A percentile compares a stretch with the other conserved stretches of the same genome.
These are phyloP conservation scores for Octomys mimax DNA, from an alignment of 2,797 vertebrate genomes.

Conservation along the genomic window DNA sequence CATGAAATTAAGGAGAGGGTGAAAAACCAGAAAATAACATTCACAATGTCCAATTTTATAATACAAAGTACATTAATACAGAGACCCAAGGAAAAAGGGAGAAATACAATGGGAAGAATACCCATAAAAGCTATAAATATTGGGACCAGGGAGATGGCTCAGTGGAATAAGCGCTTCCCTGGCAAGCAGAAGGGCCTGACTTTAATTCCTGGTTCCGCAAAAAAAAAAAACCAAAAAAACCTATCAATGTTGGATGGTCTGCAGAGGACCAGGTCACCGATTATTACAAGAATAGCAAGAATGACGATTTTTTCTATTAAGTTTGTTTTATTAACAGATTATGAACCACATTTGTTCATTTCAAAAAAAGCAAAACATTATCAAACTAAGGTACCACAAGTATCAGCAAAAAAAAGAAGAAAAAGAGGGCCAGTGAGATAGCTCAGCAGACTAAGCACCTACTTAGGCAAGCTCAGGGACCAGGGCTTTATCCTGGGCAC, in stretches of 20 bases:
- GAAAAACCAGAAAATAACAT: not conserved
- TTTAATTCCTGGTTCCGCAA: too few species aligned
- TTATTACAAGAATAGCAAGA: not conserved
- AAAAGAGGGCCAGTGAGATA: too few species aligned
- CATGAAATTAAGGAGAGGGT: not conserved
- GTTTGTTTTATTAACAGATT: not conserved
- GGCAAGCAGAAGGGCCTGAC: too few species aligned
- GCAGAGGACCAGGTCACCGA: not conserved
- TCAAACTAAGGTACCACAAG: conserved; percentile 10
- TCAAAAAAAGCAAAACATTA: not conserved
- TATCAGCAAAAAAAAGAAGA: not conserved
- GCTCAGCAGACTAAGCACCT: too few species aligned
- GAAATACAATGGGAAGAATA: not conserved
- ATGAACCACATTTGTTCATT: not conserved
- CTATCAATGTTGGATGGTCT: not conserved
- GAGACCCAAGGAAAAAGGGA: not conserved
- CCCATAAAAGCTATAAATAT: not conserved
- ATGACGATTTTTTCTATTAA: not conserved
- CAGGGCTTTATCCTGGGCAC: too few species aligned
- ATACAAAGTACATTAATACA: conserved; percentile 28
- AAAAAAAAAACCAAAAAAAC: not conserved
- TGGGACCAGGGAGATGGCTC: too few species aligned
- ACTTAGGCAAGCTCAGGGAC: too few species aligned
- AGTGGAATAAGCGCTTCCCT: too few species aligned
- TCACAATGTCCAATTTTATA: not conserved